A percentile compares a stretch with the other conserved stretches of the same genome.
Evolutionary conservation across 92 coral and sea anemone species (phyloP).

Genomic region (Anthopleura xanthogrammica): DNA sequence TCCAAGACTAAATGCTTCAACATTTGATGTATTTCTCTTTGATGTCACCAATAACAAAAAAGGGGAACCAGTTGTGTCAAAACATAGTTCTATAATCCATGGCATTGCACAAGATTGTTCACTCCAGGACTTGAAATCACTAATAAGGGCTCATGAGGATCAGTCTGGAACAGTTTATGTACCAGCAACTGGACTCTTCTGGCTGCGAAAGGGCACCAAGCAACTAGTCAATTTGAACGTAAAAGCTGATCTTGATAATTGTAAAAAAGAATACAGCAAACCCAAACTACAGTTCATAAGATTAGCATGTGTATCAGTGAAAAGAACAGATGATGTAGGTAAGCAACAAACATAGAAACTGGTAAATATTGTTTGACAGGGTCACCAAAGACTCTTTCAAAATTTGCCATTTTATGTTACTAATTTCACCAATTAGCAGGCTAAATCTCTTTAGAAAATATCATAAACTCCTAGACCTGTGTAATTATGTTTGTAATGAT

Average conservation of each 20-base stretch:
- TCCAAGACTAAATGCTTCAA: conserved; percentile 5
- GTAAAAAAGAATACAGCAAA: conserved; percentile 20
- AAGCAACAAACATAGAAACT: neutral
- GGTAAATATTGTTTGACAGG: too few species aligned
- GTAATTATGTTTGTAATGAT: neutral
- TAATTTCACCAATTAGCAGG: too few species aligned
- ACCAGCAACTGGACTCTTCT: conserved; percentile 17
- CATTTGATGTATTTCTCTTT: conserved; percentile 10
- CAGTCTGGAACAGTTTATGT: conserved; percentile 8
- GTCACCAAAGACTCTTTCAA: too few species aligned
- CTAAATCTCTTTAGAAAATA: neutral
- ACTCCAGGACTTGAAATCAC: conserved; percentile 1
- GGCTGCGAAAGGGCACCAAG: conserved; percentile 20
- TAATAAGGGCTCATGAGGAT: neutral
- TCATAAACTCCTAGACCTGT: neutral
- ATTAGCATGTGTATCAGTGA: conserved; percentile 6
- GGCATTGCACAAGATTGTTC: conserved; percentile 3
- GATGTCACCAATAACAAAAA: conserved; percentile 6
- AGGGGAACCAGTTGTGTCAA: conserved; percentile 4
- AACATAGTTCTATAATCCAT: neutral
- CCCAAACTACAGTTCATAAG: conserved; percentile 7
- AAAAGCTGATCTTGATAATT: conserved; percentile 1
- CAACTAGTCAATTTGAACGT: conserved; percentile 11
- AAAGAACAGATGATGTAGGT: conserved; percentile 5
- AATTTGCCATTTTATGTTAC: too few species aligned